These are phyloP conservation scores for Cheilosia pagana DNA, from an alignment of 2,888 invertebrate genomes.

Conservation along the genomic window DNA sequence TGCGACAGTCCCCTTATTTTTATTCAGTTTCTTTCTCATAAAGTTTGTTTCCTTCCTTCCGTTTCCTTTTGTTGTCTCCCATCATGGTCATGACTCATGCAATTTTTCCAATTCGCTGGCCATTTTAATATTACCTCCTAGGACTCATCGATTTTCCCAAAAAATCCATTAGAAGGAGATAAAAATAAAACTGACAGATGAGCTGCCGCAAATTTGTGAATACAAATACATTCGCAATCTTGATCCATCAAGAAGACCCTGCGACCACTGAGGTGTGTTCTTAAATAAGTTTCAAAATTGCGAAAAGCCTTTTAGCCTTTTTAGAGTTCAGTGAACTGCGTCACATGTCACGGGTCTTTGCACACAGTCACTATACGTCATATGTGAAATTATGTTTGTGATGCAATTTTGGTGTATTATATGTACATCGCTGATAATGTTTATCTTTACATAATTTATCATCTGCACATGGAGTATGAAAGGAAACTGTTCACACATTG, in stretches of 20 bases:
- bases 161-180: neutral
- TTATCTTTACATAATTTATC: slow-evolving; percentile 24
- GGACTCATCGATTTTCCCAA: slow-evolving; percentile 17
- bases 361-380: too few relatives aligned
- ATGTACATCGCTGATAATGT: neutral
- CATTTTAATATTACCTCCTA: neutral
- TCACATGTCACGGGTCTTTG: neutral
- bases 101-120: slow-evolving; percentile 19
- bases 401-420: slow-evolving; percentile 1
- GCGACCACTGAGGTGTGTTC: too few relatives aligned
- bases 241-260: too few relatives aligned
- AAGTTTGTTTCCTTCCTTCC: slow-evolving; percentile 17
- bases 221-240: too few relatives aligned
- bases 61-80: slow-evolving; percentile 2
- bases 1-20: slow-evolving; percentile 30
- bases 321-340: slow-evolving; percentile 1
- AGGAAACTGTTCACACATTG: slow-evolving; percentile 35
- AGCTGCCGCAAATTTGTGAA: too few relatives aligned
- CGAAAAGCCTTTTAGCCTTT: neutral
- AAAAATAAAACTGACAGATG: too few relatives aligned
- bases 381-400: too few relatives aligned
- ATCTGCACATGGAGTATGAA: slow-evolving; percentile 7
- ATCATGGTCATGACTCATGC: slow-evolving; percentile 23
- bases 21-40: neutral
- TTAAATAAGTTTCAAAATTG: too few relatives aligned